Conservation (phyloP, 2,888 invertebrate genomes). For the Drosophila mayaguana region DNA sequence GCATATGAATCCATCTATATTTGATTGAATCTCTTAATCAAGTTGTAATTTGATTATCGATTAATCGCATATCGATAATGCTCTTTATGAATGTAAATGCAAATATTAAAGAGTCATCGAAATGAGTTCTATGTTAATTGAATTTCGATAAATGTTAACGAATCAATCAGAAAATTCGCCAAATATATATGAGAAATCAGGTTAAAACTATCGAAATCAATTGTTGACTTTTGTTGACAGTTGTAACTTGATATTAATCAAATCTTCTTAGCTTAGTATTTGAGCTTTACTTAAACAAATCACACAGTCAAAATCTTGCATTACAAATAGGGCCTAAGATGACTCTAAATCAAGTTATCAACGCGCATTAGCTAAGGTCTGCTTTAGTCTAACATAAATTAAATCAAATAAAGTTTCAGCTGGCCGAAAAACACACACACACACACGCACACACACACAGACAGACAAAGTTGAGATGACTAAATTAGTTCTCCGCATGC, state of each 20-base stretch:
- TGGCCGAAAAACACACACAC: too few species aligned
- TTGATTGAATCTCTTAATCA: constrained; percentile 4
- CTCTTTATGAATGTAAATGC: neutral
- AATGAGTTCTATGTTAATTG: neutral
- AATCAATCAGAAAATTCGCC: neutral
- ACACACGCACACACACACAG: too few species aligned
- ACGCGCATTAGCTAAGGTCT: neutral
- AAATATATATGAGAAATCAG: too few species aligned
- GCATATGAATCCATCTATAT: too few species aligned
- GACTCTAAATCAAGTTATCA: neutral
- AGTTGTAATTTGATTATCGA: neutral
- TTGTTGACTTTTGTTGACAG: too few species aligned
- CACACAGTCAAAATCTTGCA: neutral
- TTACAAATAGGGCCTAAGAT: neutral
- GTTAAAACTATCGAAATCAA: too few species aligned
- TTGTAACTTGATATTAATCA: too few species aligned
- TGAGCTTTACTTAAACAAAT: neutral
- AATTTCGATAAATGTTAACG: too few species aligned
- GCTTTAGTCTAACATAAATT: neutral
- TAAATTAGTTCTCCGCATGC: neutral
- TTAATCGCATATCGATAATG: neutral
- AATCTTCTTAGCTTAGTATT: too few species aligned
- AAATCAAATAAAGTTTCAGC: neutral
- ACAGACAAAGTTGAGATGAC: neutral
- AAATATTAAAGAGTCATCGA: neutral